phyloP scores from a whole-genome alignment of 2,797 vertebrate species.

The Lagocephalus sceleratus region DNA sequence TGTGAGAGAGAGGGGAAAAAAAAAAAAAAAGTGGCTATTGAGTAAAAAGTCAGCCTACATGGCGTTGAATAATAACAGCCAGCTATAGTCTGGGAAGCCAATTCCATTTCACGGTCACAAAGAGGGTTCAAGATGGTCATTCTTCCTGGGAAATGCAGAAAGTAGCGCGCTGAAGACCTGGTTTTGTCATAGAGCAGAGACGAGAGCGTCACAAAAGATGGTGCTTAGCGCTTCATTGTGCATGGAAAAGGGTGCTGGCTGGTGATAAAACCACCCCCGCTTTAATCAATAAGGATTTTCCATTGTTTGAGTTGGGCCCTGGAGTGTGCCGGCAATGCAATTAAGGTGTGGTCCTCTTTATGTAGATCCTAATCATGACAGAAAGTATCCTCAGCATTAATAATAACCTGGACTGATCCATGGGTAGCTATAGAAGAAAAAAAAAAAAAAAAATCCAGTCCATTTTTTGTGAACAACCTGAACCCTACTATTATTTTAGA shows the following conservation, averaged over 20 bases:
- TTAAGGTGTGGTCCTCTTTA: not conserved
- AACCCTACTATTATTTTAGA: no score
- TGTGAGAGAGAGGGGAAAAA: slow-evolving; percentile 11
- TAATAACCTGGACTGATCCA: no score
- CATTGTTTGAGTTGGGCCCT: slow-evolving; percentile 19
- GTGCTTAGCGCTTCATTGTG: not conserved
- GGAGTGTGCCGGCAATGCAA: not conserved
- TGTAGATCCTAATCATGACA: no score
- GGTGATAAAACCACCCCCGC: slow-evolving; percentile 34
- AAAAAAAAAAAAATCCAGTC: no score
- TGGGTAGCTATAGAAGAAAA: no score
- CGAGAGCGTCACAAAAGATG: slow-evolving; percentile 28
- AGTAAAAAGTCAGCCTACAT: no score
- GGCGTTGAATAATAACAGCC: slow-evolving; percentile 22
- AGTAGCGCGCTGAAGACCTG: slow-evolving; percentile 26
- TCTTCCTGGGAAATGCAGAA: slow-evolving; percentile 30
- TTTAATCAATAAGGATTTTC: slow-evolving; percentile 55
- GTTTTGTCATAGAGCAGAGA: slow-evolving; percentile 36
- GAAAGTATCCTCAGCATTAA: no score
- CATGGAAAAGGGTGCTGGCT: slow-evolving; percentile 17
- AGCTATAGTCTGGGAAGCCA: slow-evolving; percentile 23
- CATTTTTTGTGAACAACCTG: no score
- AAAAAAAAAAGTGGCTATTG: no score
- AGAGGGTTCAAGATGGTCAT: slow-evolving; percentile 31
- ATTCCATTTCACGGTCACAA: slow-evolving; percentile 35